phyloP scores from a whole-genome alignment of 2,888 invertebrate genomes.

The Acanthacorydalis orientalis region DNA sequence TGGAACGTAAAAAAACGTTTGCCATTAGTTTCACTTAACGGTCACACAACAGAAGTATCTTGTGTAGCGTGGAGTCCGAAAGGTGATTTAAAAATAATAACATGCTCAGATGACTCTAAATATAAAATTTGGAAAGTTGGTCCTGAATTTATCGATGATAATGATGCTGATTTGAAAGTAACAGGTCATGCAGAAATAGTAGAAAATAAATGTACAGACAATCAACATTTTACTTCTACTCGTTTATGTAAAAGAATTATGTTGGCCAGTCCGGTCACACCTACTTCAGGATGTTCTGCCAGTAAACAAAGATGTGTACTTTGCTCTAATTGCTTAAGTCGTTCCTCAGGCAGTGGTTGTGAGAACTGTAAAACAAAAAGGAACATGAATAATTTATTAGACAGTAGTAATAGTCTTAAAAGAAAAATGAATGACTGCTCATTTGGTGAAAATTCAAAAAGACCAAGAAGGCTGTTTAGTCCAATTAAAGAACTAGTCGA shows the following conservation, averaged over 20 bases:
- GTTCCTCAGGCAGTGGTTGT: neutral
- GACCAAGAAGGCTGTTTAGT: constrained; percentile 31
- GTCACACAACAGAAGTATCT: constrained; percentile 75
- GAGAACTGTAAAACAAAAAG: neutral
- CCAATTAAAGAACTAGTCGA: constrained; percentile 12
- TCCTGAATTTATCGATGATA: constrained; percentile 25
- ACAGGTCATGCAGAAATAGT: neutral
- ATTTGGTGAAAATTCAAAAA: constrained; percentile 17
- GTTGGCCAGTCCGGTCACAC: constrained; percentile 8
- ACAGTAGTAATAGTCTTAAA: neutral
- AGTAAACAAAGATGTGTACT: neutral
- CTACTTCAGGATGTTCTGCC: constrained; percentile 12
- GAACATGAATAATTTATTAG: too few relatives aligned
- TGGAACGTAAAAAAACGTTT: constrained; percentile 53
- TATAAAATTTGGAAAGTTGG: constrained; percentile 63
- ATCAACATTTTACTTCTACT: constrained; percentile 17
- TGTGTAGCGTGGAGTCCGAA: constrained; percentile 63
- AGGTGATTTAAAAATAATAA: constrained; percentile 47
- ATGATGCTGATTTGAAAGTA: constrained; percentile 22
- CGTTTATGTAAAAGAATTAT: constrained; percentile 5
- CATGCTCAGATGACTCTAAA: constrained; percentile 68
- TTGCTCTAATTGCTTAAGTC: constrained; percentile 9
- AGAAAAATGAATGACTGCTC: neutral
- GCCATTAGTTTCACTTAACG: constrained; percentile 52
- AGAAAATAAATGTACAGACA: constrained; percentile 14